Percentiles rank a stretch among this genome's conserved stretches.
Conservation (phyloP, 2,113 vertebrate genomes). For the Solenodon paradoxus region DNA sequence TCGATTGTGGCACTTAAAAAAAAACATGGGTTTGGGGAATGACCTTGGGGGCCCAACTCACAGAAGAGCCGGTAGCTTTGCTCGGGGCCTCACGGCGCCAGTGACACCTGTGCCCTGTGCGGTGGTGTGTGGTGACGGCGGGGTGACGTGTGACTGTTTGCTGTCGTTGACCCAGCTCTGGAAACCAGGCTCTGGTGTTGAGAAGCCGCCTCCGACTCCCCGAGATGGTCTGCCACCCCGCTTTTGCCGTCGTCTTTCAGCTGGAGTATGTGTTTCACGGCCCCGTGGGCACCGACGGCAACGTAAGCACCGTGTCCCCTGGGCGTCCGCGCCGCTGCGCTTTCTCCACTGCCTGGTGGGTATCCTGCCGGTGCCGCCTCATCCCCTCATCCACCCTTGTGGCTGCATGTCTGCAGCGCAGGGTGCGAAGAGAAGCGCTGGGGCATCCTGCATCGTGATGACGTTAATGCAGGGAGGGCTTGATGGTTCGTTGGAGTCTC, state of each 20-base stretch:
- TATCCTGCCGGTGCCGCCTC: neutral
- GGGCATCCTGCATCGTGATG: no score
- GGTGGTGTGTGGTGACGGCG: rapidly evolving
- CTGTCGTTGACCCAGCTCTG: constrained; percentile 47
- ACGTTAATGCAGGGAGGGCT: no score
- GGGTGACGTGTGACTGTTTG: rapidly evolving
- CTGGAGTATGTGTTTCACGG: constrained; percentile 92
- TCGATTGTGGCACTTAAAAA: neutral
- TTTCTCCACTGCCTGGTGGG: no score
- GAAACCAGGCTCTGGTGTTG: constrained; percentile 83
- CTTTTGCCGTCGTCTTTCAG: constrained; percentile 88
- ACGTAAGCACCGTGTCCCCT: constrained; percentile 80
- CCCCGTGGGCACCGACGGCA: constrained; percentile 74
- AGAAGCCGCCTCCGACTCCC: constrained; percentile 91
- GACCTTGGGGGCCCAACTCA: neutral
- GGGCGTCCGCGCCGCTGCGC: neutral
- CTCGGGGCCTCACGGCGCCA: rapidly evolving
- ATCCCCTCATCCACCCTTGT: neutral
- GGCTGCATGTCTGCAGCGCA: neutral
- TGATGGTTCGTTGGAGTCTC: no score
- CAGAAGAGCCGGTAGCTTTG: rapidly evolving
- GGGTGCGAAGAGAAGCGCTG: no score
- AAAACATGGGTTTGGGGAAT: neutral
- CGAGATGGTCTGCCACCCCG: constrained; percentile 86
- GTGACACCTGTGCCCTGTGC: neutral